phyloP scores from a whole-genome alignment of 2,888 invertebrate genomes.

The Abscondita cerata region DNA sequence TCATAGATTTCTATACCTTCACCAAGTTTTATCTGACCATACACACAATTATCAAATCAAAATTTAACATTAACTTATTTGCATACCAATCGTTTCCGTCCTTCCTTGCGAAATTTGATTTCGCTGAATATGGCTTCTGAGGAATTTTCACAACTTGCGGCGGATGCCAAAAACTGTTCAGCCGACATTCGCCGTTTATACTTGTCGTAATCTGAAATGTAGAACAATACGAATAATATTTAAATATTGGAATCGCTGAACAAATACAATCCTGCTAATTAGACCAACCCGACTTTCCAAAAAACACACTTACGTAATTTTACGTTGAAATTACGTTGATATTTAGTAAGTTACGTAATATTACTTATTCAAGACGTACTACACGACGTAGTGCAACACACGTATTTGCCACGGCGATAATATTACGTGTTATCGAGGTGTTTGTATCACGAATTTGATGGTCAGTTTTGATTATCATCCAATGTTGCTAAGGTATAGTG shows the following conservation, averaged over 20 bases:
- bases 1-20: constrained; percentile 77
- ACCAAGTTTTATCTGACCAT: constrained; percentile 47
- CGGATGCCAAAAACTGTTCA: constrained; percentile 48
- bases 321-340: no score
- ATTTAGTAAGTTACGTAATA: no score
- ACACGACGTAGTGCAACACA: no score
- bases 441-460: no score
- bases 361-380: no score
- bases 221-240: neutral
- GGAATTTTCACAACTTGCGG: constrained; percentile 36
- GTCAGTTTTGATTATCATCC: no score
- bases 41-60: neutral
- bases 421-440: no score
- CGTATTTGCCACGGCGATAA: no score
- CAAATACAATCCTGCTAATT: no score
- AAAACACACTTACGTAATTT: no score
- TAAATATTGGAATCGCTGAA: neutral
- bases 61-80: neutral
- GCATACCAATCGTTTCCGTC: constrained; percentile 20
- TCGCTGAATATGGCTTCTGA: constrained; percentile 37
- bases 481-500: no score
- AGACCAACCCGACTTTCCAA: no score
- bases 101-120: constrained; percentile 34
- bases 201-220: constrained; percentile 30
- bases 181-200: constrained; percentile 46